Base-by-base conservation (phyloP, 2,888 invertebrate species). In the Spialia ferax region DNA sequence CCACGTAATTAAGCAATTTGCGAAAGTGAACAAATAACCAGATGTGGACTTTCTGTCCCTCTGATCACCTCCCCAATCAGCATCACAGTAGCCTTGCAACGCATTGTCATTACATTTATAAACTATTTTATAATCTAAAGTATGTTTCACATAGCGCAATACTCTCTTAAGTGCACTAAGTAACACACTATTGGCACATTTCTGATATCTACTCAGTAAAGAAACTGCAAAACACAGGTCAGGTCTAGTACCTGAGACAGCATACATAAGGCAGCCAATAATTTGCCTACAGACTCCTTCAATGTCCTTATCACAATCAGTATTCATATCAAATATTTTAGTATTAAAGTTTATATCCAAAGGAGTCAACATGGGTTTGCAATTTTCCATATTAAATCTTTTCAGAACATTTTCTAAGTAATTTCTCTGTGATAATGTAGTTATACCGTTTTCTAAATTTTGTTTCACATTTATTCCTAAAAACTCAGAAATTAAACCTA, bases 221-320 rank as follows among this genome's bases (percentile, higher is more conserved):
- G 32, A 35, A 35, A 35, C 32, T 10, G 10, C 32, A 35, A 35
- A 35, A 35, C 32, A 35, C 10, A 35, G n/a, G n/a, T 38, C 38
- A n/a, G 38, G 38, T n/a, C 38, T 38, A 38, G 38, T 38, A n/a
- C 38, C 38, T n/a, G 38, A 38, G 13, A n/a, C 38, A 38, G 38
- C 38, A 38, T 38, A 38, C 38, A 38, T n/a, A 38, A 38, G 38
- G n/a, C 13, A 38, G n/a, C 38, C 38, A 38, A 38, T 38, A 38
- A 38, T 5, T n/a, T 38, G 38, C n/a, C 38, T 13, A 38, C 38
- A 38, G n/a, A 38, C 2, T 6, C n/a, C 6, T n/a, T 32, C 32
- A 32, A 8, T 7, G 7, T 32, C 8, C 8, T 32, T 32, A 32
- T 32, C 32, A n/a, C n/a, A n/a, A n/a, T n/a, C n/a, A n/a, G n/a